Base-by-base conservation (phyloP, 2,113 vertebrate species). In the Trinectes maculatus region DNA sequence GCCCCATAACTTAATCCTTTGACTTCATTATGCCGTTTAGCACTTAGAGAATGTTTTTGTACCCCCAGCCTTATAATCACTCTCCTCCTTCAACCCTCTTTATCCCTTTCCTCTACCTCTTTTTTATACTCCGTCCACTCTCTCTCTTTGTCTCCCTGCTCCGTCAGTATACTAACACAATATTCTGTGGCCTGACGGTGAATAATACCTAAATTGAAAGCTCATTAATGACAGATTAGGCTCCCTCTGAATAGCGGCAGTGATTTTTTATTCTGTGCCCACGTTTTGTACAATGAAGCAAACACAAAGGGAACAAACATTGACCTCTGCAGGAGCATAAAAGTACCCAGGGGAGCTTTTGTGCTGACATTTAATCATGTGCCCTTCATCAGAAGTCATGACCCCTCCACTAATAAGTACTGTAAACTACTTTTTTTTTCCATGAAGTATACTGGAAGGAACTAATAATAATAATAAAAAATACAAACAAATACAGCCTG, bases 191-290 rank as follows among this genome's bases (percentile, higher is more conserved):
- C 65, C 22, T 29, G 65, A 81, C 59, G 42, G 16, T 49, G 70
- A 65, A 83, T 74, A 75, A 70, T 61, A 64, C 57, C 26, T 11
- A 42, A 74, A 78, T 44, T 60, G 53, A 75, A 77, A 65, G 37
- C 74, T 83, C 71, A 77, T 71, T 81, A 85, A 79, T 16, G 61
- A 63, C 56, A 74, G 74, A 79, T 87, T 77, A 72, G 0, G 29
- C 49, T 22, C 48, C 18, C 5, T 53, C 48, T 80, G 65, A 84
- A 81, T 65, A 55, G 66, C 33, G 7, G 42, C 53, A 2, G 15
- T 15, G 9, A 43, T 47, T 51, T 57, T 59, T 74, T 40, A 55
- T 65, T 66, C 28, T 18, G 43, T 19, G 22, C 6, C 39, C 10
- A 7, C 42, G 25, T 37, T 36, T 37, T 46, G 22, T 4, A 58